These are phyloP conservation scores for Agelastica alni DNA, from an alignment of 2,888 invertebrate species.

Conservation along the genomic window DNA sequence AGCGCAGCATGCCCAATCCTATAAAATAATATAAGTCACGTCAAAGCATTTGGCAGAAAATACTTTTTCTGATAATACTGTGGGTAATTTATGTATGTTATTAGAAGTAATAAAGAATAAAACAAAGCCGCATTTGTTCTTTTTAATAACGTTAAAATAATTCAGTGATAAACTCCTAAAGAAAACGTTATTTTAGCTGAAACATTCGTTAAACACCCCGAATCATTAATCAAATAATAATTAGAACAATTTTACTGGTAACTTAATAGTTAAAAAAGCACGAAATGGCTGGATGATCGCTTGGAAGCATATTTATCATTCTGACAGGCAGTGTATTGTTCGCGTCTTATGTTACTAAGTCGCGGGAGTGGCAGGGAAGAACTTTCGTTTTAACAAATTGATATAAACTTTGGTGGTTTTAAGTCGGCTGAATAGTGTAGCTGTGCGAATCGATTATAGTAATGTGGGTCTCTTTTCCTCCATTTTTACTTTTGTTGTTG, in stretches of 20 bases:
- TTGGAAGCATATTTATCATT: constrained; percentile 42
- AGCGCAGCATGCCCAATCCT: too few relatives aligned
- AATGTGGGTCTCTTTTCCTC: not conserved
- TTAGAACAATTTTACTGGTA: constrained; percentile 40
- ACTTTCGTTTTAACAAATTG: constrained; percentile 37
- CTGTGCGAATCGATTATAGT: constrained; percentile 13
- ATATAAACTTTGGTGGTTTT: constrained; percentile 23
- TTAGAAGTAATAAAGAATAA: too few relatives aligned
- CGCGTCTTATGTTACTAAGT: constrained; percentile 38
- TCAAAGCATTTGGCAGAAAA: too few relatives aligned
- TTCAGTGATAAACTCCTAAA: too few relatives aligned
- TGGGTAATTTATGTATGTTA: too few relatives aligned
- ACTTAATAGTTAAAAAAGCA: constrained; percentile 43
- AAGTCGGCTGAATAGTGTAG: constrained; percentile 2
- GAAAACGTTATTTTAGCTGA: too few relatives aligned
- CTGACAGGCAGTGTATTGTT: constrained; percentile 42
- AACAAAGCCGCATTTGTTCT: too few relatives aligned
- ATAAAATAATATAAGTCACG: too few relatives aligned
- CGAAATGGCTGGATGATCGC: constrained; percentile 41
- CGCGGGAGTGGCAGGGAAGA: constrained; percentile 34
- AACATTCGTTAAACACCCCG: constrained; percentile 20
- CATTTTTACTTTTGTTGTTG: not conserved
- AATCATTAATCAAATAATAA: constrained; percentile 43
- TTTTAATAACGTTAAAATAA: too few relatives aligned
- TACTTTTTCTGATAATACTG: too few relatives aligned